These are phyloP conservation scores for Rhagoletis pomonella DNA, from an alignment of 1,140 invertebrate species.

Conservation along the genomic window DNA sequence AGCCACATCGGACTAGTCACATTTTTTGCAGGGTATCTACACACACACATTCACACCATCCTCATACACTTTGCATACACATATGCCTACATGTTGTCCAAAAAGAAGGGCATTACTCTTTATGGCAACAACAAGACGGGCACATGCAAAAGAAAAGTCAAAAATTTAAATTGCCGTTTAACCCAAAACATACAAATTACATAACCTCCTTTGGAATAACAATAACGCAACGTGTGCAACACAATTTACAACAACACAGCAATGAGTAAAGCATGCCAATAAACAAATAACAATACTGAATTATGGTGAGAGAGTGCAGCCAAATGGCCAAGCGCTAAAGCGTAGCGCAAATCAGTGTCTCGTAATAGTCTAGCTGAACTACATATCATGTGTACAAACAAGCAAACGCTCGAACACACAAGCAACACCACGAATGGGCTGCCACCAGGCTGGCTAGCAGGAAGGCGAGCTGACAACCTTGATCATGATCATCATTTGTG, in stretches of 20 bases:
- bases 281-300: conserved; percentile 43
- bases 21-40: too few relatives aligned
- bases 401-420: too few relatives aligned
- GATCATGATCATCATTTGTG: conserved; percentile 48
- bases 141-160: too few relatives aligned
- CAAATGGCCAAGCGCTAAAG: background rate
- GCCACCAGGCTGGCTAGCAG: background rate
- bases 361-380: conserved; percentile 24
- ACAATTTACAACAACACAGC: background rate
- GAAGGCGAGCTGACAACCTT: conserved; percentile 1
- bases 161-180: conserved; percentile 12
- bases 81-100: background rate
- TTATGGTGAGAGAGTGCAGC: background rate
- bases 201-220: conserved; percentile 23
- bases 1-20: too few relatives aligned
- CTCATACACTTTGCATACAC: background rate
- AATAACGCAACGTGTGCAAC: background rate
- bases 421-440: too few relatives aligned
- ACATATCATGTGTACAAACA: background rate
- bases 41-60: background rate
- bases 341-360: conserved; percentile 39
- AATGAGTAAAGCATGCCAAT: conserved; percentile 1
- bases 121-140: background rate
- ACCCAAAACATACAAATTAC: conserved; percentile 41
- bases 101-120: background rate